Evolutionary conservation across 2,797 vertebrate species (phyloP), one percentile per base, ranked within the genome.

Genomic region (Chloroceryle inda): DNA sequence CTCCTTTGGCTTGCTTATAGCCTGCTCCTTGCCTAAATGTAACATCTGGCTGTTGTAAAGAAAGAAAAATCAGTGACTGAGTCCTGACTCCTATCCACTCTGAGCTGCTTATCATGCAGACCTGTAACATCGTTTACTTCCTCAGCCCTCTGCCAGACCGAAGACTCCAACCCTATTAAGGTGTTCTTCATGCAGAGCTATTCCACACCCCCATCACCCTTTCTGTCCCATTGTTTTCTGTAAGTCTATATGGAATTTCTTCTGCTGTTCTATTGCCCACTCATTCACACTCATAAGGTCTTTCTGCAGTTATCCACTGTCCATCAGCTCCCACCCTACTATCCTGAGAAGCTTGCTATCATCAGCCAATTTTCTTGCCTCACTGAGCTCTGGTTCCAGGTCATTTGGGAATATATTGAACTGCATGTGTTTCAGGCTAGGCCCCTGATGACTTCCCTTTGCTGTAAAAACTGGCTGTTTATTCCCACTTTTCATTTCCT

Each of bases 361-460:
- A 56, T 31, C 38, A 64, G 59, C 21, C 77, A 33, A 0, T 72
- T 81, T 90, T 38, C 49, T 86, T 49, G 35, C 20, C 49, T 94
- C 45, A 35, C 37, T 38, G 53, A 75, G 37, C 9, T 87, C 22
- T 29, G 29, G 45, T 83, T 53, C 47, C 52, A 75, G 29, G 33
- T 71, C 61, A 74, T 35, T 67, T 61, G 47, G 64, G 31, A 82
- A 85, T 35, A 53, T 2, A 45, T 33, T 18, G 37, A 87, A 82
- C 9, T 27, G 8, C 0, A 0, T 13, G 1, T n/a, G 23, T 56
- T 87, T 76, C 31, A 69, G 22, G 44, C 26, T 42, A 55, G 33
- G 42, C 6, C 35, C 6, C 64, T 35, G 47, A 27, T 38, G 12
- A 44, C 33, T 82, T 61, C 21, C 22, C 52, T 74, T 80, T 59